Evolutionary conservation across 92 coral and sea anemone species (phyloP).

Genomic region (Metridium senile): DNA sequence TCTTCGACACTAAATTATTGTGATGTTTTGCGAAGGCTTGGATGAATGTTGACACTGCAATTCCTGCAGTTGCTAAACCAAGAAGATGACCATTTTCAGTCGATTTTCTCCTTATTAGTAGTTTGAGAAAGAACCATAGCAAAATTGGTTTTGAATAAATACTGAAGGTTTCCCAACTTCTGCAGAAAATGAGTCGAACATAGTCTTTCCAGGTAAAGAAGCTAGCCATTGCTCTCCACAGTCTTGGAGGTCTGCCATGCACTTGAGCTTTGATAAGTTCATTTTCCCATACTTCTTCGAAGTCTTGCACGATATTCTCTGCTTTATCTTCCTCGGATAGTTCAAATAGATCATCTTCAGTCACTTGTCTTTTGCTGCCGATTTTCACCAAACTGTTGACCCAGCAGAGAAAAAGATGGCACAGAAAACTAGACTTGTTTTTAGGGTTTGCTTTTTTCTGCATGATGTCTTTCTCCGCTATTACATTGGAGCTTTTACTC

Average conservation of each 20-base stretch:
- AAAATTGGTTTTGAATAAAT: not conserved
- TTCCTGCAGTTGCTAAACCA: not conserved
- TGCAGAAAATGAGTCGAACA: not conserved
- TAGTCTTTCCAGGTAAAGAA: constrained; percentile 8
- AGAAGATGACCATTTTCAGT: not conserved
- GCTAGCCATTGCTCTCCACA: constrained; percentile 30
- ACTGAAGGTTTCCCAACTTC: not conserved
- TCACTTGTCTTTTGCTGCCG: constrained; percentile 35
- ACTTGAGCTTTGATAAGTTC: constrained; percentile 10
- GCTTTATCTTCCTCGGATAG: constrained; percentile 34
- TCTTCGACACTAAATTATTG: not conserved
- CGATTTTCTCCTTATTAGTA: not conserved
- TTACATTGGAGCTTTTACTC: not conserved
- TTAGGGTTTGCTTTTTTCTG: constrained; percentile 21
- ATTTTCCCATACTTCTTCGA: constrained; percentile 21
- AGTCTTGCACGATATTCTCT: constrained; percentile 5
- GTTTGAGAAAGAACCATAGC: constrained; percentile 21
- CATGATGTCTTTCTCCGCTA: not conserved
- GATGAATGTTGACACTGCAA: not conserved
- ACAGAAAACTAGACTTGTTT: constrained; percentile 19
- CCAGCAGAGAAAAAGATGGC: constrained; percentile 35
- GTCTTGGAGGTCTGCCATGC: constrained; percentile 11
- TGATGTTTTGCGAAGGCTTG: constrained; percentile 10
- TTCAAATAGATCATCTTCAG: constrained; percentile 32
- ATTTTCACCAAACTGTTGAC: constrained; percentile 24